Conservation (phyloP, 2,113 vertebrate species). For the Nymphicus hollandicus region DNA sequence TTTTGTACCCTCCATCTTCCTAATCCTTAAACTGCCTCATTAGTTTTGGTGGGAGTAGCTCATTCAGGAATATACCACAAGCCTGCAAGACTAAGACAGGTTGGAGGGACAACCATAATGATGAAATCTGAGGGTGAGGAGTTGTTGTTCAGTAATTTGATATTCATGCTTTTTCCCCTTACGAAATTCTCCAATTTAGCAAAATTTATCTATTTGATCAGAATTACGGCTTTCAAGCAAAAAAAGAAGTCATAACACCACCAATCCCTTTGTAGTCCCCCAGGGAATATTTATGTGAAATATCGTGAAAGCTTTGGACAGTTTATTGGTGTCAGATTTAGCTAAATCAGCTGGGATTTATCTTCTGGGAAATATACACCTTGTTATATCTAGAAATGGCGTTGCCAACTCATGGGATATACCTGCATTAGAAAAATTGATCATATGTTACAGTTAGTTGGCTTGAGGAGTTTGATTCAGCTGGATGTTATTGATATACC, state of each 20-base stretch:
- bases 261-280: not conserved
- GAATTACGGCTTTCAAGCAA: not conserved
- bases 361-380: not conserved
- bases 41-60: not conserved
- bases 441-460: not conserved
- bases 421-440: not conserved
- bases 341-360: not conserved
- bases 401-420: not conserved
- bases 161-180: not conserved
- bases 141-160: not conserved
- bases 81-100: not conserved
- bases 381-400: not conserved
- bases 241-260: not conserved
- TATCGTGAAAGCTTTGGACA: not conserved
- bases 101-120: not conserved
- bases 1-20: not conserved
- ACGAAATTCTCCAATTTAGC: slow-evolving; percentile 70
- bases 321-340: not conserved
- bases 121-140: not conserved
- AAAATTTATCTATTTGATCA: not conserved
- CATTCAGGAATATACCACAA: not conserved
- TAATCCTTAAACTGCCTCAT: not conserved
- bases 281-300: not conserved
- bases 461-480: not conserved
- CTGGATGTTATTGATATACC: not conserved